Base-by-base conservation (phyloP, 2,888 invertebrate species). In the Nemoura dubitans region DNA sequence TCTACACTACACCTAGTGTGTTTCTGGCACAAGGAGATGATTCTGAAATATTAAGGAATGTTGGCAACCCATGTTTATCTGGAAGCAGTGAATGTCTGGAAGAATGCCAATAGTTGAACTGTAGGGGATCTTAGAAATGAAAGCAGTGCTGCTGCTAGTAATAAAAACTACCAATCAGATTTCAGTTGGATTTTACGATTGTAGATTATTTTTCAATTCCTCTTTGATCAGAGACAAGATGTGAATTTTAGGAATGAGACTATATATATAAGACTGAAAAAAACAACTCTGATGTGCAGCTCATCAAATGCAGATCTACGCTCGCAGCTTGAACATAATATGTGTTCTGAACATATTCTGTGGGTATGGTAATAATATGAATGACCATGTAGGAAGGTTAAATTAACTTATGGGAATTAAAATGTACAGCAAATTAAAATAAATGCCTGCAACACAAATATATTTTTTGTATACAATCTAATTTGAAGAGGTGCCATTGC, bases 11-110 rank as follows among this genome's bases (percentile, higher is more conserved):
- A n/a, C n/a, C n/a, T 59, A 59, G 59, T 83, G 83, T 42, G 83
- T 83, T 83, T 43, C 83, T 83, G 83, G 83, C 83, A 36, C 83
- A 83, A 83, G 83, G 83, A 83, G 83, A 83, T 36, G 83, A 43
- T 78, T 26, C 83, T 42, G 83, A 42, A 42, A 83, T 42, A 43
- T 83, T 26, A 21, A 43, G 83, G 83, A 83, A 83, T 83, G 83
- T 83, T 83, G 83, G 83, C 83, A 83, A 42, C 83, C 36, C 42
- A 42, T 83, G 42, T 83, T 42, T 30, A 42, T 42, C 83, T 83
- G 83, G 83, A 83, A 83, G 16, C 83, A 43, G 36, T 83, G 83
- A 83, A 43, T 30, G 26, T 14, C 36, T 83, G 83, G 83, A 83
- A 36, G 14, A 42, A 30, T 42, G 83, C 83, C 83, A 83, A 83